Evolutionary conservation across 2,113 vertebrate species (phyloP).

Genomic region (Erythrolamprus reginae): DNA sequence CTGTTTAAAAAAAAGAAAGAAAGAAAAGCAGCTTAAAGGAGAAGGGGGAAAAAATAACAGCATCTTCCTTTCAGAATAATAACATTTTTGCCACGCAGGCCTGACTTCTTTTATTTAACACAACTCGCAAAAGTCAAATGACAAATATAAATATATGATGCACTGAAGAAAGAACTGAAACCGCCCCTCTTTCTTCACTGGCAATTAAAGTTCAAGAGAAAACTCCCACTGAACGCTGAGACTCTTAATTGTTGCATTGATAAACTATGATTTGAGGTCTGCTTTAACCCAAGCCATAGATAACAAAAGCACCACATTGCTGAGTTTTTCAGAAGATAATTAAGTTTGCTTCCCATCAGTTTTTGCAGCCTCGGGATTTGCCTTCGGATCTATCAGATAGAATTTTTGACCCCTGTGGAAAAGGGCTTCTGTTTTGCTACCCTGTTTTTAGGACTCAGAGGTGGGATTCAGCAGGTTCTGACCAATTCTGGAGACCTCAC

Average conservation of each 20-base stretch:
- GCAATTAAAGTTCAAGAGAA: background rate
- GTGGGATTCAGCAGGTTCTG: too few relatives aligned
- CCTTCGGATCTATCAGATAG: background rate
- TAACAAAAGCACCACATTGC: background rate
- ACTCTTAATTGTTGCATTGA: background rate
- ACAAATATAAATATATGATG: background rate
- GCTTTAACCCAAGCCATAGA: background rate
- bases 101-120: background rate
- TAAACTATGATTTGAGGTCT: background rate
- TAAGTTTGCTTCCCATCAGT: background rate
- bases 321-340: background rate
- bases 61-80: conserved; percentile 22
- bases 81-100: conserved; percentile 7
- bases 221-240: background rate
- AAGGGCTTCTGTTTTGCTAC: background rate
- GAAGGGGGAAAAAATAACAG: background rate
- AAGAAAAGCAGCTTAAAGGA: background rate
- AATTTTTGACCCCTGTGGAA: background rate
- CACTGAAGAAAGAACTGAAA: background rate
- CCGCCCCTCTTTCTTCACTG: too few relatives aligned
- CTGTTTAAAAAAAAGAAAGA: background rate
- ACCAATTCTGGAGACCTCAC: too few relatives aligned
- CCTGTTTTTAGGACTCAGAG: background rate
- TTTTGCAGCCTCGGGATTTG: background rate
- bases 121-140: background rate